Percentiles rank a stretch among this genome's conserved stretches.
These are phyloP conservation scores for Sylvicola fuscatus DNA, from an alignment of 2,888 invertebrate genomes.

Conservation along the genomic window DNA sequence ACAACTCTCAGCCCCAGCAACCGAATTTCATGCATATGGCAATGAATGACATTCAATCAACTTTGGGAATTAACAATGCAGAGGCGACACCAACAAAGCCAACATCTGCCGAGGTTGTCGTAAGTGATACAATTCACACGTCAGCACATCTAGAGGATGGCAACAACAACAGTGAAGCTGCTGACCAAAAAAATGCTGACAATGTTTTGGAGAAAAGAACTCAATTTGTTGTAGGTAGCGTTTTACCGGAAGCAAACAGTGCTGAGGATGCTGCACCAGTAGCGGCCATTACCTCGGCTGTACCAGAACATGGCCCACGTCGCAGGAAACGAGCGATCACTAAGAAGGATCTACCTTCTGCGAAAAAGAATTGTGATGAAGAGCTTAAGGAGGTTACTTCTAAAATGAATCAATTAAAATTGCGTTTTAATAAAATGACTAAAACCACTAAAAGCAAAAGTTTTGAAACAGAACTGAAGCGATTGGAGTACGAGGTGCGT, in stretches of 20 bases:
- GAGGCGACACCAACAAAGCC: background rate
- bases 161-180: background rate
- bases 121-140: slow-evolving; percentile 2
- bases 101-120: background rate
- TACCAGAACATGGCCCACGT: slow-evolving; percentile 44
- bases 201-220: slow-evolving; percentile 15
- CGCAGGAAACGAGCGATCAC: slow-evolving; percentile 18
- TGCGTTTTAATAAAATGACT: background rate
- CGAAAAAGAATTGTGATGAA: background rate
- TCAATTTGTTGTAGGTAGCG: slow-evolving; percentile 45
- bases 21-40: too few relatives aligned
- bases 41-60: background rate
- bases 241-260: slow-evolving; percentile 12
- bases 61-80: background rate
- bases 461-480: slow-evolving; percentile 3
- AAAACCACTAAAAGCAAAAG: background rate
- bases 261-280: slow-evolving; percentile 1
- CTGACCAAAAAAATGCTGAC: slow-evolving; percentile 1
- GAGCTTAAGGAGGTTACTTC: background rate
- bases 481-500: slow-evolving; percentile 1
- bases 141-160: slow-evolving; percentile 1
- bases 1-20: background rate
- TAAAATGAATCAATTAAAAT: background rate
- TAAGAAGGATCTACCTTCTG: background rate
- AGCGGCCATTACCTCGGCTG: slow-evolving; percentile 16